These are phyloP conservation scores for Stichodactyla helianthus DNA, from an alignment of 64 coral and sea anemone genomes.

Conservation along the genomic window DNA sequence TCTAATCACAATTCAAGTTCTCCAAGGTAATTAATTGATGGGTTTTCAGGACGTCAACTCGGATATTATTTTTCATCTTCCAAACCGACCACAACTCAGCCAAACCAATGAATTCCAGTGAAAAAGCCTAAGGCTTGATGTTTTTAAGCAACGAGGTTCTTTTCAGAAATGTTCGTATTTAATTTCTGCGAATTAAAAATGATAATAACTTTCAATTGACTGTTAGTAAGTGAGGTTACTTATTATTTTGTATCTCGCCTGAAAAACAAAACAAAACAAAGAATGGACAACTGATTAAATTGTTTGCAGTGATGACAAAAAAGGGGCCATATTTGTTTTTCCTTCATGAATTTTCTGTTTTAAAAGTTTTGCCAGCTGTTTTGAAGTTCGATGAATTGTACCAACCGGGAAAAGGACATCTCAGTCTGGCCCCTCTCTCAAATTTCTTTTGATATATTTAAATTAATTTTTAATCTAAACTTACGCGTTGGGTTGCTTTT, in stretches of 20 bases:
- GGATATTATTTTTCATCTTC: background rate
- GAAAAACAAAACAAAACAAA: no score
- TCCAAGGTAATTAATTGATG: background rate
- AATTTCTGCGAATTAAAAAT: background rate
- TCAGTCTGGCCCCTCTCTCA: background rate
- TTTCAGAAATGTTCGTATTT: background rate
- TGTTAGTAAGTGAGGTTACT: background rate
- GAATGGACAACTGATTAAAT: background rate
- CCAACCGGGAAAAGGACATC: background rate
- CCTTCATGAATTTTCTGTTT: background rate
- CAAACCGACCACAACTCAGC: background rate
- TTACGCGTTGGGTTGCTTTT: background rate
- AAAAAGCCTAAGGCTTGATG: background rate
- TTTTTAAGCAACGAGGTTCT: background rate
- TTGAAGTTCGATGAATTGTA: background rate
- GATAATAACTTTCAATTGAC: background rate
- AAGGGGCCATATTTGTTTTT: background rate
- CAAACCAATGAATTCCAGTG: background rate
- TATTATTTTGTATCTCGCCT: no score
- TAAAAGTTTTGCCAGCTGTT: constrained; percentile 4
- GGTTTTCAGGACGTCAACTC: background rate
- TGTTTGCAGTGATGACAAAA: background rate
- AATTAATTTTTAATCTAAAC: background rate
- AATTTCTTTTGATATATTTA: background rate
- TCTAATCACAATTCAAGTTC: background rate